phyloP scores from a whole-genome alignment of 2,113 vertebrate species.

The Pithys albifrons region DNA sequence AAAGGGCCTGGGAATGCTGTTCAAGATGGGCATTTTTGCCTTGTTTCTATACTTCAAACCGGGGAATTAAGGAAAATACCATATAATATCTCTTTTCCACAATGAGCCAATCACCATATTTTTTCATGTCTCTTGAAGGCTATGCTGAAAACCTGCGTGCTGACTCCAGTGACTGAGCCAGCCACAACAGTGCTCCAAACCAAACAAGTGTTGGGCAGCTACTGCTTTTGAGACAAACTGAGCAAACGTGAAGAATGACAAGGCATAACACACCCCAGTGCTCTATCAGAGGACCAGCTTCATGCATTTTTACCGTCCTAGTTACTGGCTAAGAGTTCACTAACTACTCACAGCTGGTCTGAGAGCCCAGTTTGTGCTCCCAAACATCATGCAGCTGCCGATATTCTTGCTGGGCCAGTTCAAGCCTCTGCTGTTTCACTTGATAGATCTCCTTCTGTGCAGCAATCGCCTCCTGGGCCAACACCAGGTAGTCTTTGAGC shows the following conservation, averaged over 20 bases:
- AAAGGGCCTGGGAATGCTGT: background rate
- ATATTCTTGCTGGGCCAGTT: conserved; percentile 93
- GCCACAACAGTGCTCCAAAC: fast-evolving
- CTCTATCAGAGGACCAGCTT: background rate
- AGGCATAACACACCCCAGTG: fast-evolving
- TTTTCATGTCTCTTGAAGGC: background rate
- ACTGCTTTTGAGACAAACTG: background rate
- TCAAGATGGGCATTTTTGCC: background rate
- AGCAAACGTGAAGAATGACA: fast-evolving
- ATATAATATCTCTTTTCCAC: background rate
- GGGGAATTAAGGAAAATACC: background rate
- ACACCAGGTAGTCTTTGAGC: conserved; percentile 94
- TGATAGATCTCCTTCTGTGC: conserved; percentile 96
- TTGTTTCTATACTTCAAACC: background rate
- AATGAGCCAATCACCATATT: background rate
- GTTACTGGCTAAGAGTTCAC: background rate
- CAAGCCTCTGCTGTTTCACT: conserved; percentile 95
- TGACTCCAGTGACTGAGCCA: background rate
- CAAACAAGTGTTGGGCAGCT: background rate
- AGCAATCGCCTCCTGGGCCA: conserved; percentile 91
- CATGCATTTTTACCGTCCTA: background rate
- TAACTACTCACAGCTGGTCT: conserved; percentile 90
- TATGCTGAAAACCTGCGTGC: background rate
- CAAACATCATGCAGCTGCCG: conserved; percentile 90
- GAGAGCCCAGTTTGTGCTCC: conserved; percentile 92